Percentiles rank a stretch among this genome's conserved stretches.
Evolutionary conservation across 2,888 invertebrate genomes (phyloP).

Genomic region (Conops quadrifasciatus): DNA sequence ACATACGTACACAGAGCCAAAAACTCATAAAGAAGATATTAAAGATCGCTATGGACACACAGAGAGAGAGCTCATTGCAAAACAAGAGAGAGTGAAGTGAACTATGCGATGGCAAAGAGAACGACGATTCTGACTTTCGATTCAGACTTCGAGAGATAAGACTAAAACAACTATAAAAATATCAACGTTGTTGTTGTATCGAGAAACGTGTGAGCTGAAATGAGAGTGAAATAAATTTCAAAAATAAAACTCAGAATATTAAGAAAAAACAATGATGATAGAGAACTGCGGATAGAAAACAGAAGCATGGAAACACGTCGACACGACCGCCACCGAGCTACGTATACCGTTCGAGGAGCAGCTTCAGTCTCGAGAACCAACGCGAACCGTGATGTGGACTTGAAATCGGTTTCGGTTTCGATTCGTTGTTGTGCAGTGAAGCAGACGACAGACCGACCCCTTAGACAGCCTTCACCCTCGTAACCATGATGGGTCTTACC

Average conservation of each 20-base stretch:
- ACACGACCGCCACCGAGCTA: neutral
- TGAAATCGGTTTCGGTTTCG: slow-evolving; percentile 10
- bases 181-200: neutral
- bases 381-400: slow-evolving; percentile 38
- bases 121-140: neutral
- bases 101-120: neutral
- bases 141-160: no score
- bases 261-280: neutral
- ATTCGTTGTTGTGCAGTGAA: neutral
- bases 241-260: neutral
- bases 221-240: slow-evolving; percentile 6
- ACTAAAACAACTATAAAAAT: neutral
- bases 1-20: neutral
- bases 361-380: slow-evolving; percentile 39
- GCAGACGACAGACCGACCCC: neutral
- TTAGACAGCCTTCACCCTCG: neutral
- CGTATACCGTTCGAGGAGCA: neutral
- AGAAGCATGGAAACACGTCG: slow-evolving; percentile 3
- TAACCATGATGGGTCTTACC: neutral
- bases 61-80: neutral
- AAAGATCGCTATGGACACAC: no score
- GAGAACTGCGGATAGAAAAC: neutral
- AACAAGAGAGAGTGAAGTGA: neutral
- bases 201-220: neutral
- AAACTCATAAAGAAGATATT: no score